Evolutionary conservation across 2,888 invertebrate genomes (phyloP).

Genomic region (Mimumesa dahlbomi): DNA sequence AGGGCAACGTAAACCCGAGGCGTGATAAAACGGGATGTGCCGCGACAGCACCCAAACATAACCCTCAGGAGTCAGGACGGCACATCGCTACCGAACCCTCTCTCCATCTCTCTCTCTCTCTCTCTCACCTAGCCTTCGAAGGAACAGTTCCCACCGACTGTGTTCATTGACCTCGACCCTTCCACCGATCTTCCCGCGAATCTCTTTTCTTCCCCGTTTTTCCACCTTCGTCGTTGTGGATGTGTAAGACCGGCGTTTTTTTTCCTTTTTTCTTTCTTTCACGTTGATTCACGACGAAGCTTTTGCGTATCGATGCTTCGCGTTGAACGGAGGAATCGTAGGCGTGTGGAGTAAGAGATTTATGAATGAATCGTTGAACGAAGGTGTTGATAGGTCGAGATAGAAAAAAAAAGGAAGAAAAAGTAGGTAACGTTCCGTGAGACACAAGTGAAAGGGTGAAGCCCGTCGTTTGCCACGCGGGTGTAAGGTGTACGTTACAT

Average conservation of each 20-base stretch:
- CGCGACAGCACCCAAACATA: slow-evolving; percentile 74
- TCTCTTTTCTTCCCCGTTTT: slow-evolving; percentile 33
- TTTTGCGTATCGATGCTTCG: too few relatives aligned
- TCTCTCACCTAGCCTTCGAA: slow-evolving; percentile 33
- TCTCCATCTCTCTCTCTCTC: slow-evolving; percentile 26
- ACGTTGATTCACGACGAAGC: slow-evolving; percentile 37
- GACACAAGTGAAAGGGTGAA: too few relatives aligned
- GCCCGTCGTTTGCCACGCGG: too few relatives aligned
- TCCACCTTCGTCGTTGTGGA: background rate
- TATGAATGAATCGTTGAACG: too few relatives aligned
- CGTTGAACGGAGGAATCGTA: too few relatives aligned
- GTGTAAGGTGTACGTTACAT: too few relatives aligned
- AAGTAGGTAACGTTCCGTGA: too few relatives aligned
- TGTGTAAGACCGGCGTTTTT: background rate
- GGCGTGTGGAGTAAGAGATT: too few relatives aligned
- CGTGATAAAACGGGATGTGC: slow-evolving; percentile 71
- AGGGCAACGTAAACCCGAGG: slow-evolving; percentile 63
- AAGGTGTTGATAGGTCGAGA: too few relatives aligned
- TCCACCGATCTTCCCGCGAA: slow-evolving; percentile 37
- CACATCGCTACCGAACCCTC: too few relatives aligned
- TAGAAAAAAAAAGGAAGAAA: too few relatives aligned
- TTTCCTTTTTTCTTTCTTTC: slow-evolving; percentile 6
- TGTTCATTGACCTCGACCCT: slow-evolving; percentile 62
- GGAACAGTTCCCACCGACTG: slow-evolving; percentile 25
- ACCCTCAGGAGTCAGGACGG: slow-evolving; percentile 64